A percentile compares a stretch with the other conserved stretches of the same genome.
Conservation (phyloP, 2,113 vertebrate genomes). For the Oncorhynchus clarkii region DNA sequence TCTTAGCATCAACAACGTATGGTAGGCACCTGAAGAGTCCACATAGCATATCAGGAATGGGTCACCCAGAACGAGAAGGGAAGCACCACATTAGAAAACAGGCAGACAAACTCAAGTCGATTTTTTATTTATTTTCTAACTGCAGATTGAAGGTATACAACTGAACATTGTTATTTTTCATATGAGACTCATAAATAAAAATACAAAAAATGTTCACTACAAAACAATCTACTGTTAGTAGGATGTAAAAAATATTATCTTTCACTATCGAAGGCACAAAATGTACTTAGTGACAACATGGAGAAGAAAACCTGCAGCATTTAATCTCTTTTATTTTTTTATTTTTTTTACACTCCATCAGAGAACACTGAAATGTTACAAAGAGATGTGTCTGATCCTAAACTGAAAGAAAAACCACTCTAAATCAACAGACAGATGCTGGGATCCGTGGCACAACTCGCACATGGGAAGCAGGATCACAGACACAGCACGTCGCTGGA, state of each 20-base stretch:
- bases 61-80: neutral
- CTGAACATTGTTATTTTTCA: slow-evolving; percentile 92
- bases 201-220: slow-evolving; percentile 97
- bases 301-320: slow-evolving; percentile 99
- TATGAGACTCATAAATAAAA: slow-evolving; percentile 98
- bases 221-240: slow-evolving; percentile 99
- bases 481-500: slow-evolving; percentile 69
- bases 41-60: neutral
- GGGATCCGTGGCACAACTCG: slow-evolving; percentile 69
- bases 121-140: slow-evolving; percentile 88
- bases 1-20: no score
- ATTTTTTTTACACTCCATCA: slow-evolving; percentile 86
- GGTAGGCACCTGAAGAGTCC: neutral
- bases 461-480: slow-evolving; percentile 68
- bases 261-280: slow-evolving; percentile 98
- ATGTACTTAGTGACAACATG: slow-evolving; percentile 99
- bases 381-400: slow-evolving; percentile 92
- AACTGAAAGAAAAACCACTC: slow-evolving; percentile 77
- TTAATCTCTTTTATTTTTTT: slow-evolving; percentile 81
- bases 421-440: slow-evolving; percentile 68
- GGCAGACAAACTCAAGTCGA: slow-evolving; percentile 67
- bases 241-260: slow-evolving; percentile 96
- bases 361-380: slow-evolving; percentile 98
- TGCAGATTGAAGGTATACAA: slow-evolving; percentile 98
- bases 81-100: slow-evolving; percentile 28